Evolutionary conservation across 2,113 vertebrate species (phyloP), one percentile per base, ranked within the genome.

Genomic region (Mesembrinibis cayennensis): DNA sequence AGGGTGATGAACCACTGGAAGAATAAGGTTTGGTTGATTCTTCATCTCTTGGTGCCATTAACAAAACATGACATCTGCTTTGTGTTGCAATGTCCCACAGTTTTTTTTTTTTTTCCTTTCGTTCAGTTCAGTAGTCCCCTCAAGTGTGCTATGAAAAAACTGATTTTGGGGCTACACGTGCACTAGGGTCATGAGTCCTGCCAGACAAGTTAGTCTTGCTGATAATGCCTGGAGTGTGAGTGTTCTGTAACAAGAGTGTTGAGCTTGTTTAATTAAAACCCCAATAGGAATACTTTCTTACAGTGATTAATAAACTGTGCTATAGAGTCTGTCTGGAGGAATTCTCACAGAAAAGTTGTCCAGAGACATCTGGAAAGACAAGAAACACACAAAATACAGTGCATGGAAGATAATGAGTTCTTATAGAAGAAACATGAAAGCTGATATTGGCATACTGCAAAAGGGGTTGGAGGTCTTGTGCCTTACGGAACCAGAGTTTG

Each of bases 131-230:
- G 36, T 63, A 67, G 50, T 45, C 4, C 13, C 15, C 13, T 58
- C 1, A 69, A 53, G 3, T 18, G 12, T 77, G 65, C 25, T 40
- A 1, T 38, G 18, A 30, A 34, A 63, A 50, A 85, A 14, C 13
- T 59, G 44, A 27, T 53, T 59, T 62, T 7, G 23, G 23, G 7
- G 12, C 23, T 72, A 1, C 0, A 0, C 4, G 13, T 82, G 22
- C 16, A 4, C 52, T 79, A 20, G 27, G 18, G 21, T 63, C 11
- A 2, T 0, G 19, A 90, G 13, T 52, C 27, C 58, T 52, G 25
- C 16, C 19, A 16, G 40, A 8, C 14, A 18, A 59, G 34, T 6
- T 59, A 50, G 36, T 42, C 9, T 86, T 92, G 69, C 45, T 83
- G 30, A 45, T 61, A 34, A 16, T 1, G 6, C 36, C 25, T 36